A percentile compares a stretch with the other conserved stretches of the same genome.
phyloP scores from a whole-genome alignment of 2,797 vertebrate species.

The Lycodopsis pacificus region DNA sequence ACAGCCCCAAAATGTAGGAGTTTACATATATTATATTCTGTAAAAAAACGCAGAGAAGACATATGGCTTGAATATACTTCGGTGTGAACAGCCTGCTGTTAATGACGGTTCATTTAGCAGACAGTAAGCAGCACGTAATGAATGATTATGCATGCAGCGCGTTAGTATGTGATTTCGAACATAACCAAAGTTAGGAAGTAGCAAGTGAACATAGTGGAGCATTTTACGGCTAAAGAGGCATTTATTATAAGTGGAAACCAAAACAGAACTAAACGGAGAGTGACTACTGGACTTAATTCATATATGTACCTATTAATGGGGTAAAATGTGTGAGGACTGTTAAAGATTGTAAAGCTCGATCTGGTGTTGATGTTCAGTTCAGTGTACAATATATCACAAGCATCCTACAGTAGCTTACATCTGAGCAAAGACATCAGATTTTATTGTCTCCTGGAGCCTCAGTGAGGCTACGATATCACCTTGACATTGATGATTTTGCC shows the following conservation, averaged over 20 bases:
- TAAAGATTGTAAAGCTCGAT: neutral
- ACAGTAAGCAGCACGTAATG: neutral
- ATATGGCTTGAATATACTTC: too few species aligned
- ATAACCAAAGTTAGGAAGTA: neutral
- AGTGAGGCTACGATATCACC: slow-evolving; percentile 19
- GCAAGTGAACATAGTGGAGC: neutral
- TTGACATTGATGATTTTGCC: slow-evolving; percentile 62
- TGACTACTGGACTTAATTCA: neutral
- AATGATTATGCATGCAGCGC: neutral
- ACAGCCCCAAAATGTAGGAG: neutral
- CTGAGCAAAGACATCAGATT: slow-evolving; percentile 8
- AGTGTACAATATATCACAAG: neutral
- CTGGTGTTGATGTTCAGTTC: neutral
- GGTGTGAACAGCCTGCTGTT: too few species aligned
- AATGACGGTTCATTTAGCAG: too few species aligned
- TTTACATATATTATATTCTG: neutral
- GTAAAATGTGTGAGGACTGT: neutral
- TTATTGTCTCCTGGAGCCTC: slow-evolving; percentile 40
- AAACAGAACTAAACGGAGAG: neutral
- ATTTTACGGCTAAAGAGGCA: neutral
- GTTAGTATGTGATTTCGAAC: neutral
- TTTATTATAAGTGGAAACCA: neutral
- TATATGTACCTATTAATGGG: neutral
- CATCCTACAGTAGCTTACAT: slow-evolving; percentile 31
- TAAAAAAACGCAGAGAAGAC: neutral